These are phyloP conservation scores for Brachyhypopomus occidentalis DNA, from an alignment of 2,113 vertebrate species.

Conservation along the genomic window DNA sequence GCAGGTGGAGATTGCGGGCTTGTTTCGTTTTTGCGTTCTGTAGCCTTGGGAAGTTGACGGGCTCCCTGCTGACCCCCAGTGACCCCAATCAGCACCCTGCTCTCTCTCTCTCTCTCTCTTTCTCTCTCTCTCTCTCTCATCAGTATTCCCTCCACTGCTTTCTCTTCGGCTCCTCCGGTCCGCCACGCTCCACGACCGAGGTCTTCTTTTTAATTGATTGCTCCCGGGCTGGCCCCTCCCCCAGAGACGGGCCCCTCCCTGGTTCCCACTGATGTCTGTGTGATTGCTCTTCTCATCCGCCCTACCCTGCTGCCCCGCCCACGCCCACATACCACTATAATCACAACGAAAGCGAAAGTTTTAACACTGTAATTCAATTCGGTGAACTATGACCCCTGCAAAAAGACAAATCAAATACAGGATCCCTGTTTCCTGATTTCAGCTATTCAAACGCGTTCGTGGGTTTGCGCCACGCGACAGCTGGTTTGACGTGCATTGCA, in stretches of 20 bases:
- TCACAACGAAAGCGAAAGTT: too few species aligned
- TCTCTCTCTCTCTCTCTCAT: constrained; percentile 7
- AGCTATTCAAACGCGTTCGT: neutral
- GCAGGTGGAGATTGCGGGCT: neutral
- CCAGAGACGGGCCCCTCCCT: constrained; percentile 14
- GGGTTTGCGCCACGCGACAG: neutral
- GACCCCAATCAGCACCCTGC: constrained; percentile 25
- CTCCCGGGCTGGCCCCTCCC: constrained; percentile 23
- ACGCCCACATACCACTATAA: neutral
- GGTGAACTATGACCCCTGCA: too few species aligned
- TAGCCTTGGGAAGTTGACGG: neutral
- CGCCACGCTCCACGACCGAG: constrained; percentile 19
- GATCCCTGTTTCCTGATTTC: neutral
- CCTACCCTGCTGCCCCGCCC: neutral
- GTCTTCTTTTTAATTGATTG: constrained; percentile 37
- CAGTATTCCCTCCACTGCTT: constrained; percentile 18
- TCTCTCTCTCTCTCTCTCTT: neutral
- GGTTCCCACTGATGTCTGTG: constrained; percentile 33
- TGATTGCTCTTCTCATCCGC: neutral
- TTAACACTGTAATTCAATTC: too few species aligned
- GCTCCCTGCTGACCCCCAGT: neutral
- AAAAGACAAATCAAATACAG: neutral
- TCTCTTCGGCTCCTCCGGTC: neutral
- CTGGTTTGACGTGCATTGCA: neutral
- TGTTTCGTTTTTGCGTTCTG: constrained; percentile 20